Conservation (phyloP, 2,113 vertebrate genomes). For the Steatornis caripensis region DNA sequence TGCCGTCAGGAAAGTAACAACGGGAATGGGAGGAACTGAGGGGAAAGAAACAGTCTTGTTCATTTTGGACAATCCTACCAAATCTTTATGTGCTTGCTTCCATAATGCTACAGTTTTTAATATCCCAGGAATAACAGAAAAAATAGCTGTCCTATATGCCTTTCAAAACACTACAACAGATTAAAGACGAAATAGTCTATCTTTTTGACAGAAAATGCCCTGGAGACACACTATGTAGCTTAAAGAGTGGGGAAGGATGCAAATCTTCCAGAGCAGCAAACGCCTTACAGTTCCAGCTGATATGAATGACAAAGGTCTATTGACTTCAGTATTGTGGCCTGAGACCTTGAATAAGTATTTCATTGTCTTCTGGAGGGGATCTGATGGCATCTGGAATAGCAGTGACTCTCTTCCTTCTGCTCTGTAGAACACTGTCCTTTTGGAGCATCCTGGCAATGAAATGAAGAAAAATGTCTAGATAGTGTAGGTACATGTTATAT, state of each 20-base stretch:
- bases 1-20: neutral
- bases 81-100: neutral
- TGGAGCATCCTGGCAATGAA: neutral
- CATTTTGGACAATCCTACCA: neutral
- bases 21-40: neutral
- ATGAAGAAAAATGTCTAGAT: neutral
- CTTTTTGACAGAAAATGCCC: neutral
- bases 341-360: neutral
- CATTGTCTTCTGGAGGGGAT: neutral
- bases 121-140: neutral
- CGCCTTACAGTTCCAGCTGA: neutral
- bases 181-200: neutral
- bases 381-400: neutral
- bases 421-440: neutral
- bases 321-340: neutral
- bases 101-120: neutral
- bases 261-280: neutral
- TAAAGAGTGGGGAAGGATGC: neutral
- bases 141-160: neutral
- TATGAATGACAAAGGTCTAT: neutral
- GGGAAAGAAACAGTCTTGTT: neutral
- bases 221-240: neutral
- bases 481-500: neutral
- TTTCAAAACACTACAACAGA: neutral
- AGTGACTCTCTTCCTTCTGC: neutral